Base-by-base conservation (phyloP, 1,140 invertebrate species). In the Trichonephila clavipes region DNA sequence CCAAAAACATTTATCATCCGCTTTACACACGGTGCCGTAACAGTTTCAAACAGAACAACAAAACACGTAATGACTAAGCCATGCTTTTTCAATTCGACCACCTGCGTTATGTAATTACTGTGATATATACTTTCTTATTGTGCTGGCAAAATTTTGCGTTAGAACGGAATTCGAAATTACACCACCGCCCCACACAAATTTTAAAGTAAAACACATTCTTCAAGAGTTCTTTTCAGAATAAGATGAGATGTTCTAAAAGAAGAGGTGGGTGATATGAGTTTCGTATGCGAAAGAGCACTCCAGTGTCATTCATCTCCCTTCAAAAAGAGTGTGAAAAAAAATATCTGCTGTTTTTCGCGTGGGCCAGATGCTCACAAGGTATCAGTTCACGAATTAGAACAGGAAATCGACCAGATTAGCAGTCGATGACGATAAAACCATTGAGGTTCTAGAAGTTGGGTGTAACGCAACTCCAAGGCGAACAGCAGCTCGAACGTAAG, bases 301-400 rank as follows among this genome's bases (percentile, higher is more conserved):
- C 16, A 12, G 24, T 61, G 58, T 28, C 83, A 85, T 51, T 85
- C 58, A 85, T 85, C 58, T 85, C 83, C 3, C 28, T 85, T 34
- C 18, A n/a, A 21, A 2, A 59, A 85, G 51, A 51, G 83, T 85
- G 83, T 51, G 44, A 85, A 88, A 88, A 64, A 44, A 14, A 19
- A 21, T 58, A 18, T 18, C 21, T 3, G 77, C 10, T 69, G 10
- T 14, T 69, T 40, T 28, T 69, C n/a, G 66, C 89, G 69, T 90
- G 72, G 89, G 69, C 58, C 83, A n/a, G 44, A 59, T 61, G 83
- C 51, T 85, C 12, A 24, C 58, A 81, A 69, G 44, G 10, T 40
- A 62, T 64, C 51, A 21, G n/a, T 44, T 24, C 51, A 92, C 81
- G 85, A 92, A 92, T 85, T 92, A 83, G 90, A 92, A 92, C 90